Evolutionary conservation across 2,888 invertebrate genomes (phyloP).

Genomic region (Drosophila heteroneura): DNA sequence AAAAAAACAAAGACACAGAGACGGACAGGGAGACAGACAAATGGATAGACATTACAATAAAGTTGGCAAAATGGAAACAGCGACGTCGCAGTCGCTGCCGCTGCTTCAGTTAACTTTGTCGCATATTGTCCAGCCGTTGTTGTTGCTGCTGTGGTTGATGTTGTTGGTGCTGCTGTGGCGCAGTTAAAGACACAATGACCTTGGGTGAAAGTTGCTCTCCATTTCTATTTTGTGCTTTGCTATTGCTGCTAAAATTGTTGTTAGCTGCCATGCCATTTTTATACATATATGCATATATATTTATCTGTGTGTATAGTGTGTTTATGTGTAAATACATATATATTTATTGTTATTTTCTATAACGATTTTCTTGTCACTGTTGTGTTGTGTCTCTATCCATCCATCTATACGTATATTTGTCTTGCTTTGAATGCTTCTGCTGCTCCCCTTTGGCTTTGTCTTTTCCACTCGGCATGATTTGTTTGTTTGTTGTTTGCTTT

Average conservation of each 20-base stretch:
- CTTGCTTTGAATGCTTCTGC: slow-evolving; percentile 38
- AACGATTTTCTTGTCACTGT: slow-evolving; percentile 61
- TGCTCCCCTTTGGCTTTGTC: slow-evolving; percentile 55
- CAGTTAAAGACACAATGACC: slow-evolving; percentile 79
- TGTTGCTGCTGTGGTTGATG: slow-evolving; percentile 23
- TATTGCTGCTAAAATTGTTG: slow-evolving; percentile 38
- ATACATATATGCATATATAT: slow-evolving; percentile 30
- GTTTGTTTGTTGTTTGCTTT: slow-evolving; percentile 51
- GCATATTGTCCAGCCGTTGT: slow-evolving; percentile 65
- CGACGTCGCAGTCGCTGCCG: slow-evolving; percentile 36
- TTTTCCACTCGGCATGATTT: slow-evolving; percentile 52
- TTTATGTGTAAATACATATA: background rate
- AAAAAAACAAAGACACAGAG: slow-evolving; percentile 1
- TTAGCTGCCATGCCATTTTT: slow-evolving; percentile 59
- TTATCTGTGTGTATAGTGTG: background rate
- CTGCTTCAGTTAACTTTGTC: slow-evolving; percentile 45
- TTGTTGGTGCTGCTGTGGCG: slow-evolving; percentile 51
- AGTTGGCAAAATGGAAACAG: slow-evolving; percentile 48
- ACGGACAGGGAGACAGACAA: slow-evolving; percentile 4
- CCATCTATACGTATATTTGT: slow-evolving; percentile 27
- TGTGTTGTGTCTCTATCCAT: slow-evolving; percentile 27
- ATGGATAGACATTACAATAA: slow-evolving; percentile 39
- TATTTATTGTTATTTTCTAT: slow-evolving; percentile 64
- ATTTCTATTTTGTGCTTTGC: slow-evolving; percentile 75
- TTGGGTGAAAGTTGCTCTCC: slow-evolving; percentile 79